Base-by-base conservation (phyloP, 2,797 vertebrate genomes). In the Neostethus bicornis region DNA sequence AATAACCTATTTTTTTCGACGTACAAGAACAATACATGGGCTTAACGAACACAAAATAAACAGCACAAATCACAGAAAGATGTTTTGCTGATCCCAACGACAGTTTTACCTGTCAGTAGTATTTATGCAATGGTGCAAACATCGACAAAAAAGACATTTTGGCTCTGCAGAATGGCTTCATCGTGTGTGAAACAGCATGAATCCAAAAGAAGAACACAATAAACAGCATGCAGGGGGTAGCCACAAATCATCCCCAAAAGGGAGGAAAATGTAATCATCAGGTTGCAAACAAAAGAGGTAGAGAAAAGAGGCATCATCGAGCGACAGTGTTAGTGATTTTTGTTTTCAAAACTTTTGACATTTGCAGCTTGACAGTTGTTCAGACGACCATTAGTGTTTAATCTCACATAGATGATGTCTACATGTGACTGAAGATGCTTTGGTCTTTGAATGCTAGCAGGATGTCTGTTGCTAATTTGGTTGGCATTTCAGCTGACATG, bases 401-500 rank as follows among this genome's bases (percentile, higher is more conserved):
- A 35, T 54, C 39, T 61, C 20, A 19, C 60, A 42, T 24, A 28
- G 49, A 51, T 63, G 47, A 62, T 63, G 47, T 59, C 57, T 42
- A 39, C 4, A 11, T 54, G 26, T 16, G 14, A 43, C 51, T 23
- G 59, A 49, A 56, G 68, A 45, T 28, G 41, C 25, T 38, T 70
- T 52, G 57, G 25, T 42, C 13, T 34, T 48, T 49, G 64, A 32
- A 62, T 47, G 53, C 61, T 66, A 9, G 5, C 66, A 52, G 74
- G 74, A 76, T 58, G 46, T 38, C 54, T 41, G 63, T 49, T 58
- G 39, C 53, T 83, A 85, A 86, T 83, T 76, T 78, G 73, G 50
- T 65, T 83, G 83, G 82, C 75, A 85, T 87, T 87, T 84, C 43
- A 59, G 58, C 45, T 11, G 2, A 74, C 45, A 48, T 69, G 51